Base-by-base conservation (phyloP, 2,888 invertebrate species). In the Ophion obscuratus region DNA sequence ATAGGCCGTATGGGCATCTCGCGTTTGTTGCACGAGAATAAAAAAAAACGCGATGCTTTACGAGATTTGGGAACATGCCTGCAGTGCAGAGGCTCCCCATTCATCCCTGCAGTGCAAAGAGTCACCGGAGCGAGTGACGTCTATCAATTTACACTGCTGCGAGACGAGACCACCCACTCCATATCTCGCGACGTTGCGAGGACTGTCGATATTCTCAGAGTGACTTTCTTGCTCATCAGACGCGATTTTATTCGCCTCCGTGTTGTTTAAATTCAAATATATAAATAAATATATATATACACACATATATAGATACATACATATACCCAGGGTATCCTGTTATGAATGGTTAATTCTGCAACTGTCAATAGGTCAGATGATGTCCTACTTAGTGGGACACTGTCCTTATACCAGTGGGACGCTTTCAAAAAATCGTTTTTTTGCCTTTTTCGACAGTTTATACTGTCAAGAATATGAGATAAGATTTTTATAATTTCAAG, bases 141-240 rank as follows among this genome's bases (percentile, higher is more conserved):
- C 27, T 40, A 71, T 70, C 80, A 80, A 80, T 83, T 83, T 64
- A 70, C 79, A 67, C 80, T 40, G 40, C 47, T 17, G 68, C 17
- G 47, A 68, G 74, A 71, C 20, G 68, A 62, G 81, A 84, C 84
- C 84, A 84, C 84, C 84, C 84, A 84, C 79, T 76, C 81, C 81
- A 40, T 44, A 53, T 68, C 57, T 53, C 27, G 64, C 40, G 36
- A 24, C 24, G n/a, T 76, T 40, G 64, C 57, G 11, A 73, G 53
- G 27, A 20, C 11, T 64, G 27, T 76, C 62, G 53, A 76, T 76
- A 57, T 66, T 76, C 36, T 47, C 66, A 74, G 59, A 57, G 31
- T 57, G 6, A 40, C 61, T 40, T 17, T 74, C 61, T n/a, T 24
- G 66, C 66, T 76, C 47, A 31, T 24, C 61, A 62, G 44, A 44